Base-by-base conservation (phyloP, 2,888 invertebrate species). In the Andrena bucephala region DNA sequence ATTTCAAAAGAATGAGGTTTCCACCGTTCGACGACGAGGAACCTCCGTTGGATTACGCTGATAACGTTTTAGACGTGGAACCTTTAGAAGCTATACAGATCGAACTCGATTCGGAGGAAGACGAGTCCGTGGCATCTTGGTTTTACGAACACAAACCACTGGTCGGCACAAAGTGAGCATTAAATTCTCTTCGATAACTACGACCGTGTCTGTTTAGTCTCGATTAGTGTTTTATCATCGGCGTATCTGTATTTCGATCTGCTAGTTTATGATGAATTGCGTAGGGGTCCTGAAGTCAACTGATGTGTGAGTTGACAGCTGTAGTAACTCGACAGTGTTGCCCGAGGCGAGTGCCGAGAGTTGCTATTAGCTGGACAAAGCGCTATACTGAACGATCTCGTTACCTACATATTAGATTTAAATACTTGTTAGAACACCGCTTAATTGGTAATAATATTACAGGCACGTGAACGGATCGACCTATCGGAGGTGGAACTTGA, bases 1-100 rank as follows among this genome's bases (percentile, higher is more conserved):
- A 99, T 94, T 99, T 99, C 94, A 99, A 99, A 94, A 95, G 99
- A 89, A 99, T 99, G 99, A 96, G 99, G 88, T 99, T 99, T 94
- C 99, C 99, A 16, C 99, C 99, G 0, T 99, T 99, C 94, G 99
- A 99, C 94, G 99, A 99, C 94, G 99, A 99, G 94, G 99, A 99
- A 95, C 99, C 99, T 65, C 99, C 99, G 0, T 95, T 99, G 57
- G 99, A 99, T 94, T 99, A 99, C 94, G 99, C 99, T 7, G 99
- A 99, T 94, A 99, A 99, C 94, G 98, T 99, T 60, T 95, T 99
- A 57, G 99, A 99, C 94, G 99, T 99, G 0, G 99, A 99, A 94
- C 99, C 99, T 0, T 94, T 99, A 72, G 99, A 99, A 94, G 98
- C 99, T 1, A 99, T 99, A 90, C 99, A 99, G 94, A 99, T 99